Evolutionary conservation across 2,797 vertebrate species (phyloP).

Genomic region (Enteromius anoplus): DNA sequence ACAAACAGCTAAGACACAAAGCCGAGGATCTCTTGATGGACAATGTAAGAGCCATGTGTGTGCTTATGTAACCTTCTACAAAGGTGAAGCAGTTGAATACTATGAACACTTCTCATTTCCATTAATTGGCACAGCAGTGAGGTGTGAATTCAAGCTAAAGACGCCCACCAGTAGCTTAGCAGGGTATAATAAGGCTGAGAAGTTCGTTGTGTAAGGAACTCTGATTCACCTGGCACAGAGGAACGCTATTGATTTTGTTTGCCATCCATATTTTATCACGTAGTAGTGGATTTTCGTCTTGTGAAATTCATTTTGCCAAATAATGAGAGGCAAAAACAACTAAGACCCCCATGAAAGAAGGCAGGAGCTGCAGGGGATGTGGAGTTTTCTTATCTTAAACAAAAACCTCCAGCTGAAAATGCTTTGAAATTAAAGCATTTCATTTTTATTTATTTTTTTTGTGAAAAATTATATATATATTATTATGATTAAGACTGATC

Average conservation of each 20-base stretch:
- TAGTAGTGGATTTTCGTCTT: constrained; percentile 23
- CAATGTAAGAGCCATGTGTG: not conserved
- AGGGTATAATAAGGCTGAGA: constrained; percentile 69
- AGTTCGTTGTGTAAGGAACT: constrained; percentile 58
- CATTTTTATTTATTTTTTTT: not conserved
- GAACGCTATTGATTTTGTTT: constrained; percentile 31
- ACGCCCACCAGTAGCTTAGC: constrained; percentile 29
- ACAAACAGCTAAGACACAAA: not conserved
- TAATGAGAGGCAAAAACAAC: constrained; percentile 31
- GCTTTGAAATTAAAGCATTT: not conserved
- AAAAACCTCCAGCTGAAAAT: not conserved
- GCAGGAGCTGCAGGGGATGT: not conserved
- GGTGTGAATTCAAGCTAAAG: constrained; percentile 27
- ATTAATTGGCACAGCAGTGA: constrained; percentile 66
- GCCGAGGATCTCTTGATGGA: not conserved
- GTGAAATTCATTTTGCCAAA: constrained; percentile 22
- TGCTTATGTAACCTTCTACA: not conserved
- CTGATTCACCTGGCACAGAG: constrained; percentile 28
- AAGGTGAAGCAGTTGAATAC: constrained; percentile 41
- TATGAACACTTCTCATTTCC: constrained; percentile 65
- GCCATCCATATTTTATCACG: constrained; percentile 17
- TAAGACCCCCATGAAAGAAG: not conserved
- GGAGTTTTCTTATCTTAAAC: not conserved
- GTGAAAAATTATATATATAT: too few species aligned
- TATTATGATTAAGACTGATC: not conserved